Percentiles rank a stretch among this genome's conserved stretches.
Conservation (phyloP, 2,888 invertebrate species). For the Chalcis sispes region DNA sequence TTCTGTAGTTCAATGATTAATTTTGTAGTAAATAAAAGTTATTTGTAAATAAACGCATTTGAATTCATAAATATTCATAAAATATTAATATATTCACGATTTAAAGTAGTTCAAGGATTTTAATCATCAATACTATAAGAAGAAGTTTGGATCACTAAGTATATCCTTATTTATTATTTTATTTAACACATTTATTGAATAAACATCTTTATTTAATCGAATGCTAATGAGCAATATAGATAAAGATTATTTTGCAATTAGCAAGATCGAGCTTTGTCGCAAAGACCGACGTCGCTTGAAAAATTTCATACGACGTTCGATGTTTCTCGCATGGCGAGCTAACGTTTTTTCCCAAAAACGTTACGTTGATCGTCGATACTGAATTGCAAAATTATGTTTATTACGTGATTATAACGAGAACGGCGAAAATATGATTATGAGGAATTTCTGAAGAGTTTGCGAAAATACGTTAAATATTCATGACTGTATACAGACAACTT, state of each 20-base stretch:
- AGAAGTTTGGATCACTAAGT: too few species aligned
- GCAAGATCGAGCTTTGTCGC: constrained; percentile 8
- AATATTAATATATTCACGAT: too few species aligned
- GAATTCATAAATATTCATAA: too few species aligned
- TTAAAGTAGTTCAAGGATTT: too few species aligned
- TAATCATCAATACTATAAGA: too few species aligned
- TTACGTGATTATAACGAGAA: constrained; percentile 40
- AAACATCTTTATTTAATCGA: constrained; percentile 22
- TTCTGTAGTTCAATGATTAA: too few species aligned
- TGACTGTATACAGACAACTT: background rate
- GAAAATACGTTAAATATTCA: constrained; percentile 27
- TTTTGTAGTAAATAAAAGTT: too few species aligned
- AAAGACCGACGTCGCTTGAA: background rate
- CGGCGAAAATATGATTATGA: background rate
- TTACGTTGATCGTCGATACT: background rate
- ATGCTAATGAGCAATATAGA: constrained; percentile 19
- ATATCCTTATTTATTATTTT: background rate
- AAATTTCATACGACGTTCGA: background rate
- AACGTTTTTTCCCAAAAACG: constrained; percentile 31
- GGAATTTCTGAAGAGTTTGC: constrained; percentile 8
- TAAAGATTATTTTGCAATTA: constrained; percentile 8
- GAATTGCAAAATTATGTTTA: constrained; percentile 33
- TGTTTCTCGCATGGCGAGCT: background rate
- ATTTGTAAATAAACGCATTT: too few species aligned
- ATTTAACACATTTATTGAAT: background rate